Evolutionary conservation across 1,140 invertebrate species (phyloP).

Genomic region (Ruditapes philippinarum): DNA sequence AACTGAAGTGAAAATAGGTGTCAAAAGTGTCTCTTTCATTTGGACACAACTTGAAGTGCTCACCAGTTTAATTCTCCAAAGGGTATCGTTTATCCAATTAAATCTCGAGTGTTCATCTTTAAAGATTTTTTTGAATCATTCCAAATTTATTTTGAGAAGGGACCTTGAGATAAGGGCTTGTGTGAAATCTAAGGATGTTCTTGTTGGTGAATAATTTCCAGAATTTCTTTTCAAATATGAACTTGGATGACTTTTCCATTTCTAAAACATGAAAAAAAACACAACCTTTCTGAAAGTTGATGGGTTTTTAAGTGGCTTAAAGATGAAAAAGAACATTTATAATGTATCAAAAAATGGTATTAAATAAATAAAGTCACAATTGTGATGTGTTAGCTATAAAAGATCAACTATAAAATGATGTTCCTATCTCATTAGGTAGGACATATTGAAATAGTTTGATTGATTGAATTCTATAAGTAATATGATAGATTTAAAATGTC

Average conservation of each 20-base stretch:
- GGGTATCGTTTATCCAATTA: constrained; percentile 53
- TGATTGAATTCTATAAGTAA: too few relatives aligned
- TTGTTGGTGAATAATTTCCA: background rate
- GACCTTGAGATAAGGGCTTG: constrained; percentile 1
- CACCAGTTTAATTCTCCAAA: background rate
- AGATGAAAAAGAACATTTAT: background rate
- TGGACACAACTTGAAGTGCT: constrained; percentile 21
- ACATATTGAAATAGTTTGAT: too few relatives aligned
- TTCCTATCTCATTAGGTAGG: too few relatives aligned
- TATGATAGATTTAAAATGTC: too few relatives aligned
- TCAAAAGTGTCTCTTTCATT: constrained; percentile 27
- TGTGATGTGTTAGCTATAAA: too few relatives aligned
- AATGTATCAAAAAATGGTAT: background rate
- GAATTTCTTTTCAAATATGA: too few relatives aligned
- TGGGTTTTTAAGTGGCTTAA: background rate
- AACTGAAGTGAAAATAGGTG: background rate
- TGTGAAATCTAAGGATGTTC: too few relatives aligned
- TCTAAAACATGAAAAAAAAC: background rate
- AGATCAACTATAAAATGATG: too few relatives aligned
- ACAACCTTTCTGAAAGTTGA: background rate
- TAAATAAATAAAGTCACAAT: background rate
- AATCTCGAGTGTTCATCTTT: background rate
- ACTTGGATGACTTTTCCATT: too few relatives aligned
- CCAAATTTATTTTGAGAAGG: background rate
- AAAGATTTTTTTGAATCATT: constrained; percentile 27